phyloP scores from a whole-genome alignment of 1,140 invertebrate species.

The Papilio helenus region DNA sequence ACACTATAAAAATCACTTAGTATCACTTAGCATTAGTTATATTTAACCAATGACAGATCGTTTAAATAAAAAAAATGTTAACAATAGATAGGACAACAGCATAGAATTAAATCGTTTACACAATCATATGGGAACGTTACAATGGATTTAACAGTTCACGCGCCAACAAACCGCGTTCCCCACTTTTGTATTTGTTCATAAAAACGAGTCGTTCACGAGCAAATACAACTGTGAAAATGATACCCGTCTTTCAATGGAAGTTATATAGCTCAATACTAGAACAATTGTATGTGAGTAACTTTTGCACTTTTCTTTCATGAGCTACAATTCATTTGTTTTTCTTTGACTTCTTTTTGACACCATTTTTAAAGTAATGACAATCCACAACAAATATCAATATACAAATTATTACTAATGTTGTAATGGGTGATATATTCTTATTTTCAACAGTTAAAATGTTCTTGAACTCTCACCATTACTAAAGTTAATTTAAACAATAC shows the following conservation, averaged over 20 bases:
- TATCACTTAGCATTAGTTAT: no score
- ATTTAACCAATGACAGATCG: no score
- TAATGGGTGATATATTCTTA: no score
- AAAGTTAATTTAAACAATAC: conserved; percentile 20
- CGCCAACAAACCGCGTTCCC: background rate
- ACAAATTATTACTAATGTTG: no score
- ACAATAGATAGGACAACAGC: background rate
- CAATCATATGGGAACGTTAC: background rate
- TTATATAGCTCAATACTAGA: background rate
- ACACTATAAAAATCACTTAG: no score
- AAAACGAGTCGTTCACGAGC: background rate
- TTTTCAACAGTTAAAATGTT: background rate
- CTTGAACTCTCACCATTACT: background rate
- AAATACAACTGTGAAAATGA: conserved; percentile 8
- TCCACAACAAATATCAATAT: no score
- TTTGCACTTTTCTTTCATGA: no score
- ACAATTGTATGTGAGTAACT: no score
- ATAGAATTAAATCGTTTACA: background rate
- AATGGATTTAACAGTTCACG: background rate
- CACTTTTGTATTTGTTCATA: conserved; percentile 5
- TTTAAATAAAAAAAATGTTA: background rate
- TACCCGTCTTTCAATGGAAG: background rate
- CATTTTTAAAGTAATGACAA: no score
- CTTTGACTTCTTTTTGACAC: no score
- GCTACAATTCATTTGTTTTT: no score